A percentile compares a stretch with the other conserved stretches of the same genome.
phyloP scores from a whole-genome alignment of 2,888 invertebrate species.

The Latheticus oryzae region DNA sequence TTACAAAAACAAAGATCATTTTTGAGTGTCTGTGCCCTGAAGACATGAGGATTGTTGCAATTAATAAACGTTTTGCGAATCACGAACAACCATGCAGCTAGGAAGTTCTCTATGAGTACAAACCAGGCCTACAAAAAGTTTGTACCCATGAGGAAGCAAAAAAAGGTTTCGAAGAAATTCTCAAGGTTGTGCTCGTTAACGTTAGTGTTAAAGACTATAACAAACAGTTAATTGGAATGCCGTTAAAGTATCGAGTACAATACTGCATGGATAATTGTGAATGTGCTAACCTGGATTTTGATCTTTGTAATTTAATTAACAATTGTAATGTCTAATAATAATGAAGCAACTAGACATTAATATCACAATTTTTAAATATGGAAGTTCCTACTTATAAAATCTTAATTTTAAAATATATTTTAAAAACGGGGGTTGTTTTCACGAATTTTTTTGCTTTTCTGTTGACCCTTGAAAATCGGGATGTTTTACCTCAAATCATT shows the following conservation, averaged over 20 bases:
- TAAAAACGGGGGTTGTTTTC: conserved; percentile 12
- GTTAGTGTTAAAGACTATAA: conserved; percentile 30
- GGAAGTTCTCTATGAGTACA: conserved; percentile 31
- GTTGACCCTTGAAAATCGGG: too few species aligned
- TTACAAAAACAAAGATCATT: conserved; percentile 33
- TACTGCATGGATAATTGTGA: conserved; percentile 28
- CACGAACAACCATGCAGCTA: conserved; percentile 29
- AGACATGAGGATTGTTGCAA: conserved; percentile 30
- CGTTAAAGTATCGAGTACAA: conserved; percentile 30
- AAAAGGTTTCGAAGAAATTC: conserved; percentile 26
- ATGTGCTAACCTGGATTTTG: conserved; percentile 29
- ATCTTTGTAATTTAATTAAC: conserved; percentile 29
- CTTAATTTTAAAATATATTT: conserved; percentile 20
- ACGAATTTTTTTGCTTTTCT: conserved; percentile 12
- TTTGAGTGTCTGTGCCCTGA: conserved; percentile 30
- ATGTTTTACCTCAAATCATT: too few species aligned
- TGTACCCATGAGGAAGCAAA: conserved; percentile 31
- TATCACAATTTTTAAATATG: conserved; percentile 33
- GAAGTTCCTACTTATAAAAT: conserved; percentile 26
- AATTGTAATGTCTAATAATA: conserved; percentile 29
- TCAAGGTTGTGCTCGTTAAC: conserved; percentile 28
- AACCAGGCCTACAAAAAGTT: conserved; percentile 28
- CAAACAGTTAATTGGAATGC: conserved; percentile 25
- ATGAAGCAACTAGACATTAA: conserved; percentile 33
- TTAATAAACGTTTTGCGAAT: conserved; percentile 28